A percentile compares a stretch with the other conserved stretches of the same genome.
Evolutionary conservation across 2,797 vertebrate genomes (phyloP).

Genomic region (Micromesistius poutassou): DNA sequence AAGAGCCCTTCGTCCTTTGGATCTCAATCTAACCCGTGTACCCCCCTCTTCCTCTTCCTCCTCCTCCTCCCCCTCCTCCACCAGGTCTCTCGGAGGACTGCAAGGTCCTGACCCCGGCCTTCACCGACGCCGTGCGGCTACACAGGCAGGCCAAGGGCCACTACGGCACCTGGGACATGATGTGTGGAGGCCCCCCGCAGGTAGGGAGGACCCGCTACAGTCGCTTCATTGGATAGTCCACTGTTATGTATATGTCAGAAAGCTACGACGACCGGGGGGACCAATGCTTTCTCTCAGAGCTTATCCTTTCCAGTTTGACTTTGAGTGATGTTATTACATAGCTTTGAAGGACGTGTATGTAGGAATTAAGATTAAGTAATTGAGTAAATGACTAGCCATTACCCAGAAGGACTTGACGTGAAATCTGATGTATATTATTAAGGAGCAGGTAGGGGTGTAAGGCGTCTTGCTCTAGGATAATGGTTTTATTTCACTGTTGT

Average conservation of each 20-base stretch:
- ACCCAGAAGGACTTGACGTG: neutral
- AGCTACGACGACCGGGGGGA: neutral
- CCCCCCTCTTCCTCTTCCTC: neutral
- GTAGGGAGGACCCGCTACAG: constrained; percentile 58
- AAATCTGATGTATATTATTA: neutral
- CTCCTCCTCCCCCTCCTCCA: constrained; percentile 24
- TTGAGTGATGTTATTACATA: neutral
- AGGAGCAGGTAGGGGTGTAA: neutral
- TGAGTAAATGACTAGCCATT: neutral
- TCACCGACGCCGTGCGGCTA: constrained; percentile 85
- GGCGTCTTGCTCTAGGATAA: neutral
- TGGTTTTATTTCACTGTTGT: neutral
- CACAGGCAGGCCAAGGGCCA: constrained; percentile 85
- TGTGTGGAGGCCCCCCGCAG: constrained; percentile 87
- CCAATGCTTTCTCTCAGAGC: neutral
- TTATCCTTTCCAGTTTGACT: neutral
- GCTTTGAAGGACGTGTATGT: neutral
- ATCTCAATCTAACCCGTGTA: neutral
- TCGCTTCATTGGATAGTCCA: neutral
- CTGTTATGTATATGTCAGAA: no score
- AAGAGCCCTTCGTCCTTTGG: neutral
- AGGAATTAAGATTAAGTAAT: neutral
- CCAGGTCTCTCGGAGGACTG: constrained; percentile 86
- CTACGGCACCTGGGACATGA: constrained; percentile 96
- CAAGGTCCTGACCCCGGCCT: constrained; percentile 85